These are phyloP conservation scores for Nesidiocoris tenuis DNA, from an alignment of 2,888 invertebrate genomes.

Conservation along the genomic window DNA sequence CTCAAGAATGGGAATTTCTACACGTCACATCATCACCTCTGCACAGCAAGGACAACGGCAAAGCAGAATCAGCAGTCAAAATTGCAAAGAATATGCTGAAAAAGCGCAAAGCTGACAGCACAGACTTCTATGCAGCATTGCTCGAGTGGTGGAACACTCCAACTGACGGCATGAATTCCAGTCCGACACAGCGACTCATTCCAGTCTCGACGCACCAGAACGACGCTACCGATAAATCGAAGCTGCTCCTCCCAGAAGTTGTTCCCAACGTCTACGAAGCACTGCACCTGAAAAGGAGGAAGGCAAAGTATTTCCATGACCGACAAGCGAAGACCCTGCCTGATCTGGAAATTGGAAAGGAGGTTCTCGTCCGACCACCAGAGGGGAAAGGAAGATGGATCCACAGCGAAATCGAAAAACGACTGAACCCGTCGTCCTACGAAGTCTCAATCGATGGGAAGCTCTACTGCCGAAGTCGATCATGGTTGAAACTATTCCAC, in stretches of 20 bases:
- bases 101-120: slow-evolving; percentile 43
- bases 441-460: background rate
- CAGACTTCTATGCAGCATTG: slow-evolving; percentile 47
- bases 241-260: slow-evolving; percentile 15
- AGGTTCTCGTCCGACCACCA: slow-evolving; percentile 19
- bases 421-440: background rate
- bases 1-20: slow-evolving; percentile 48
- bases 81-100: slow-evolving; percentile 49
- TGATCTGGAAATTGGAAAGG: slow-evolving; percentile 20
- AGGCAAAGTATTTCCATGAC: slow-evolving; percentile 22
- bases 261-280: background rate
- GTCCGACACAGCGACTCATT: slow-evolving; percentile 48
- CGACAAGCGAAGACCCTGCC: slow-evolving; percentile 23
- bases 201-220: slow-evolving; percentile 45
- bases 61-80: slow-evolving; percentile 51
- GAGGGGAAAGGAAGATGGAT: background rate
- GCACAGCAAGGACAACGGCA: slow-evolving; percentile 49
- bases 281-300: slow-evolving; percentile 11
- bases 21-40: slow-evolving; percentile 49
- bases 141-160: slow-evolving; percentile 50
- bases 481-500: background rate
- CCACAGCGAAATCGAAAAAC: slow-evolving; percentile 34
- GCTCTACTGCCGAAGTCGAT: background rate
- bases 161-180: slow-evolving; percentile 46
- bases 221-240: slow-evolving; percentile 12